These are phyloP conservation scores for Trissolcus japonicus DNA, from an alignment of 2,888 invertebrate species.

Conservation along the genomic window DNA sequence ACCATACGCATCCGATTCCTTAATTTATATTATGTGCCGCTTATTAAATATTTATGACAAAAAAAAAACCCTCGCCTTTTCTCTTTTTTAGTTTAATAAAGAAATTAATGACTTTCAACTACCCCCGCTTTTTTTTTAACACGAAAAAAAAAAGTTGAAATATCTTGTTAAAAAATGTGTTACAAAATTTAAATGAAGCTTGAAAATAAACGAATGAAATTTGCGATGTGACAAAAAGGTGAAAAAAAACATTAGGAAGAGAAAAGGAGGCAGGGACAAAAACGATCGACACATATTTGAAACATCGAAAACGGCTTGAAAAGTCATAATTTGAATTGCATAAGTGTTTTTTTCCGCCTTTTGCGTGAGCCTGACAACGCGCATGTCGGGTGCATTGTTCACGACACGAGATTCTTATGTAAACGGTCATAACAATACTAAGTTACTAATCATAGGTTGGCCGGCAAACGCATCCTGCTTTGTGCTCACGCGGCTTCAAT, in stretches of 20 bases:
- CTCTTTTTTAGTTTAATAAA: not conserved
- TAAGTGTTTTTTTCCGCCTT: constrained; percentile 58
- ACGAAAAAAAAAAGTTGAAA: not conserved
- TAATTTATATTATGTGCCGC: not conserved
- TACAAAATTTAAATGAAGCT: too few species aligned
- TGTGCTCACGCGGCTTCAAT: constrained; percentile 44
- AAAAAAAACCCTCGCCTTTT: not conserved
- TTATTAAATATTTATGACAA: constrained; percentile 4
- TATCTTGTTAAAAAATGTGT: too few species aligned
- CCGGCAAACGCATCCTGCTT: constrained; percentile 60
- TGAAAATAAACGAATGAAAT: too few species aligned
- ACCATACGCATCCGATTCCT: not conserved
- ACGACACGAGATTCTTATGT: constrained; percentile 69
- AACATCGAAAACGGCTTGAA: constrained; percentile 48
- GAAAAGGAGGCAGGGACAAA: constrained; percentile 1
- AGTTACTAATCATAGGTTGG: constrained; percentile 64
- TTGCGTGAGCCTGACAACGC: constrained; percentile 58
- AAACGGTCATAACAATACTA: constrained; percentile 68
- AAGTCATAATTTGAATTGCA: constrained; percentile 64
- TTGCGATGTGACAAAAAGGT: not conserved
- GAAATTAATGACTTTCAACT: too few species aligned
- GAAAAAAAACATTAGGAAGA: not conserved
- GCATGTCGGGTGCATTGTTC: constrained; percentile 63
- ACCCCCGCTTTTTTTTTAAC: not conserved
- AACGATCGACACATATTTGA: constrained; percentile 53